Evolutionary conservation across 2,888 invertebrate genomes (phyloP), one percentile per base, ranked within the genome.

Genomic region (Plemyria rubiginata): DNA sequence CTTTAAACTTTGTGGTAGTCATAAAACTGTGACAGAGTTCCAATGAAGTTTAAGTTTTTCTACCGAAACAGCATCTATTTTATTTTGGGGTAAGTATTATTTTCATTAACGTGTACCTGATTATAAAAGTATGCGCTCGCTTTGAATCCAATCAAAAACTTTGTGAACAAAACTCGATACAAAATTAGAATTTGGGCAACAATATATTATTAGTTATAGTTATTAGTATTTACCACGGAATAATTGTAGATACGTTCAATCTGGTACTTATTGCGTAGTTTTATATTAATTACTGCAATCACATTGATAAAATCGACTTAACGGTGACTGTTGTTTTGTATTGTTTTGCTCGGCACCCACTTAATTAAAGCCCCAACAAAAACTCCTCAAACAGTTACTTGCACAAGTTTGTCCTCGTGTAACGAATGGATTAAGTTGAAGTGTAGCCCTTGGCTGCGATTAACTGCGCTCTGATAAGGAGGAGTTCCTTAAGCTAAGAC

Each of bases 401-500:
- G 60, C 48, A 56, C 32, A 58, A 67, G 55, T 68, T 60, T 51
- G 57, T 65, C 68, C 62, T 54, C 59, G 56, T 58, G 58, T 70
- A 70, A 68, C 65, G 66, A 70, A 68, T 66, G 68, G 68, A 66
- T 68, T 64, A 66, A 66, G 66, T 66, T 68, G 48, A 65, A 61
- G 67, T 59, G 64, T 53, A 54, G 64, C 64, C 68, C 64, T 55
- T 16, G 51, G 66, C 59, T 51, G 65, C 63, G 65, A 70, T 70
- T 67, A 70, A 70, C 68, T 63, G 56, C 45, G 58, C 61, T 16
- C 54, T 58, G 66, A 66, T 68, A 66, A 63, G 65, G 61, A 49
- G 45, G 62, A 53, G 58, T 54, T 60, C 28, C 58, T 51, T 59
- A 57, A 38, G 55, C 29, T 32, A n/a, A 32, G 32, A 6, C 36